Conservation (phyloP, 64 coral and sea anemone species). For the Pocillopora verrucosa region DNA sequence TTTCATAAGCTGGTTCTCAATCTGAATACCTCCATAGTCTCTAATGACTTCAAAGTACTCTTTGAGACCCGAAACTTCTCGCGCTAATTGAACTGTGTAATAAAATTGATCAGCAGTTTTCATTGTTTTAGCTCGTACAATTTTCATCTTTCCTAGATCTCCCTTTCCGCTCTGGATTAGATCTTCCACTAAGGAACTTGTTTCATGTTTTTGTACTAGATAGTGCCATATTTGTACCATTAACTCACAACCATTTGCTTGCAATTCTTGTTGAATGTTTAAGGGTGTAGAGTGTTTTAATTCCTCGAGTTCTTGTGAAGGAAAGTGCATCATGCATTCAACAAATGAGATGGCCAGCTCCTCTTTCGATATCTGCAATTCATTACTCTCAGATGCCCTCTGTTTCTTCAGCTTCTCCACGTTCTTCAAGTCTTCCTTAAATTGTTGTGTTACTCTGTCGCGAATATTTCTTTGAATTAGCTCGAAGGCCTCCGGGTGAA, state of each 20-base stretch:
- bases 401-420: background rate
- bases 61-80: background rate
- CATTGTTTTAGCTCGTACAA: constrained; percentile 12
- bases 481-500: constrained; percentile 26
- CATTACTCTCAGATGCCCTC: no score
- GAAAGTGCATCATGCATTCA: constrained; percentile 19
- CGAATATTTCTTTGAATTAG: constrained; percentile 2
- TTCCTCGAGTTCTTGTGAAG: background rate
- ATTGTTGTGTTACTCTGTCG: background rate
- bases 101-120: constrained; percentile 34
- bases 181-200: background rate
- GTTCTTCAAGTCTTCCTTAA: background rate
- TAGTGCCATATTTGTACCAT: constrained; percentile 4
- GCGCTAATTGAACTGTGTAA: background rate
- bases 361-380: background rate
- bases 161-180: background rate
- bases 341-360: background rate
- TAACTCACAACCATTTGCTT: background rate
- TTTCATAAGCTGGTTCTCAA: constrained; percentile 3
- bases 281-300: background rate
- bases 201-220: background rate
- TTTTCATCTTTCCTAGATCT: constrained; percentile 20
- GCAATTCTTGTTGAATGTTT: background rate
- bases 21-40: constrained; percentile 11
- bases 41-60: constrained; percentile 30